phyloP scores from a whole-genome alignment of 2,797 vertebrate species.

The Triplophysa yarkandensis region DNA sequence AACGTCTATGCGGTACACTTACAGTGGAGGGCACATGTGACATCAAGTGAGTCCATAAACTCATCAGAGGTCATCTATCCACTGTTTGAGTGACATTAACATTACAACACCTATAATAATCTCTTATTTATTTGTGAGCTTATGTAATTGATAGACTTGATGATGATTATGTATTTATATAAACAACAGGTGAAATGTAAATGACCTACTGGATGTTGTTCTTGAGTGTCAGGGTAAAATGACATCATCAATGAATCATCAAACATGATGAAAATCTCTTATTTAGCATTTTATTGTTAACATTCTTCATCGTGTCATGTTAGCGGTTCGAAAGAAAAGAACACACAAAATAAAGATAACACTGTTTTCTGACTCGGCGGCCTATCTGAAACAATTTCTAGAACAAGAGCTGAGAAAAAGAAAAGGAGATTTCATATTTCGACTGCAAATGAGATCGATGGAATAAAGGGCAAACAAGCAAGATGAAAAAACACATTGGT shows the following conservation, averaged over 20 bases:
- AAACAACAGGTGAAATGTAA: not conserved
- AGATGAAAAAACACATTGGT: not conserved
- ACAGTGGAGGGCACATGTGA: not conserved
- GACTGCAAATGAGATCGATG: not conserved
- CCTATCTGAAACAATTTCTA: slow-evolving; percentile 57
- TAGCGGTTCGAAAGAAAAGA: slow-evolving; percentile 61
- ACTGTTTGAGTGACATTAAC: not conserved
- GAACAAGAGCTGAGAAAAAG: slow-evolving; percentile 44
- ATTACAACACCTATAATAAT: not conserved
- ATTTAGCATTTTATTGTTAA: slow-evolving; percentile 42
- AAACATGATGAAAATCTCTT: not conserved
- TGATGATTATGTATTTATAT: no score
- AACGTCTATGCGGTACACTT: not conserved
- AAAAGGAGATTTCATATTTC: no score
- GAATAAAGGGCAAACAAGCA: not conserved
- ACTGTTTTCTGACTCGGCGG: slow-evolving; percentile 68
- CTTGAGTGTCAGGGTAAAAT: not conserved
- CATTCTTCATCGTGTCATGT: slow-evolving; percentile 67
- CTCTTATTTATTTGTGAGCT: not conserved
- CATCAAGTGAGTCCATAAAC: not conserved
- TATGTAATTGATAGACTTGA: no score
- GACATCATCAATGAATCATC: not conserved
- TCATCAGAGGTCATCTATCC: not conserved
- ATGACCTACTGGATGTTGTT: not conserved
- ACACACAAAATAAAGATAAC: slow-evolving; percentile 61